Conservation (phyloP, 2,113 vertebrate species). For the Agapornis roseicollis region DNA sequence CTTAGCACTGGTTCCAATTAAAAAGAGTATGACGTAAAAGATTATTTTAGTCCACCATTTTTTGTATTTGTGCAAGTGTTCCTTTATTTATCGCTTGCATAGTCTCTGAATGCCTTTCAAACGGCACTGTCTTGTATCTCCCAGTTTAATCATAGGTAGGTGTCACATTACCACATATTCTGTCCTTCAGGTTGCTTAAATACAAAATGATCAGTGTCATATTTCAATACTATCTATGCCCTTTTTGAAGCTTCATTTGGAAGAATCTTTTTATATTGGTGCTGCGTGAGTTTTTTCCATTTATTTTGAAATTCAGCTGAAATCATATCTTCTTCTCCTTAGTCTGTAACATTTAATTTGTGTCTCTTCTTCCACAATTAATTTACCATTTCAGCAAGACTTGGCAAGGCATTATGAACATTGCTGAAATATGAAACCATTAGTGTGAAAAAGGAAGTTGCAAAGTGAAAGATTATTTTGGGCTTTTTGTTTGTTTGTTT, state of each 20-base stretch:
- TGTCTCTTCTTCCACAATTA: conserved; percentile 16
- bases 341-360: conserved; percentile 18
- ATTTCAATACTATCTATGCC: background rate
- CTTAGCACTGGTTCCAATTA: background rate
- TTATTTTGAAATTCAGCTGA: conserved; percentile 29
- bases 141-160: background rate
- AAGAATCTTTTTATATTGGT: conserved; percentile 28
- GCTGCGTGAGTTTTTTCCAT: background rate
- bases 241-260: conserved; percentile 12
- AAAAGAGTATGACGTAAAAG: background rate
- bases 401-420: conserved; percentile 2
- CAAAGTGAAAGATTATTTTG: background rate
- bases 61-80: background rate
- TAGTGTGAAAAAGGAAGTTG: background rate
- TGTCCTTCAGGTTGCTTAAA: conserved; percentile 13
- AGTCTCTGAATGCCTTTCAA: background rate
- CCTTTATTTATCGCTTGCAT: background rate
- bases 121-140: background rate
- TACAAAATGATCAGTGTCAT: conserved; percentile 13
- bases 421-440: background rate
- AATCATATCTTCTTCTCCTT: background rate
- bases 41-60: background rate
- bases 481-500: background rate
- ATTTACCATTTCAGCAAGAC: conserved; percentile 32
- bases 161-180: background rate